Evolutionary conservation across 2,797 vertebrate genomes (phyloP).

Genomic region (Schizopygopsis pylzovi): DNA sequence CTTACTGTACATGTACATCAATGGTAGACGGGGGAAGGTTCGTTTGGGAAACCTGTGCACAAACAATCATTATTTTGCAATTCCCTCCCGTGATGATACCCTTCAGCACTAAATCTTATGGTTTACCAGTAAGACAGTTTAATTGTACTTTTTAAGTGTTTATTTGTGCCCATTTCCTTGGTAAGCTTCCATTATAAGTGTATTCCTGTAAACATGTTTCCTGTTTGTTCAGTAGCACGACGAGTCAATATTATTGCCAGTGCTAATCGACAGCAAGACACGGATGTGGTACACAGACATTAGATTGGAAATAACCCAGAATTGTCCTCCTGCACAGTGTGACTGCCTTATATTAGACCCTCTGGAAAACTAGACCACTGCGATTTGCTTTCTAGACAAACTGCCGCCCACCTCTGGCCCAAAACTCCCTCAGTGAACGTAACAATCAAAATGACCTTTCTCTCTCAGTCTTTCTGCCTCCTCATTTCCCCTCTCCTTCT

Average conservation of each 20-base stretch:
- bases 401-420: conserved; percentile 12
- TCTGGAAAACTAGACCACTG: conserved; percentile 1
- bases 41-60: background rate
- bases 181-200: background rate
- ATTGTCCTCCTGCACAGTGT: background rate
- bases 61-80: background rate
- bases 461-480: background rate
- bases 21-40: background rate
- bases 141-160: background rate
- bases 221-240: background rate
- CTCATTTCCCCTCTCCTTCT: background rate
- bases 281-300: background rate
- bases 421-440: conserved; percentile 31
- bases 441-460: conserved; percentile 40
- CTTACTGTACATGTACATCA: background rate
- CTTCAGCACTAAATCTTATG: background rate
- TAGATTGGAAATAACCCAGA: conserved; percentile 21
- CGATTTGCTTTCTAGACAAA: conserved; percentile 28
- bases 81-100: background rate
- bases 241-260: conserved; percentile 18
- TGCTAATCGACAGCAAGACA: conserved; percentile 15
- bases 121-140: background rate
- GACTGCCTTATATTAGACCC: background rate
- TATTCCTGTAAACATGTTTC: conserved; percentile 22
- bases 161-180: conserved; percentile 1